These are phyloP conservation scores for Haliclona indistincta DNA, from an alignment of 37 sponge, comb jelly and placozoan species.

Conservation along the genomic window DNA sequence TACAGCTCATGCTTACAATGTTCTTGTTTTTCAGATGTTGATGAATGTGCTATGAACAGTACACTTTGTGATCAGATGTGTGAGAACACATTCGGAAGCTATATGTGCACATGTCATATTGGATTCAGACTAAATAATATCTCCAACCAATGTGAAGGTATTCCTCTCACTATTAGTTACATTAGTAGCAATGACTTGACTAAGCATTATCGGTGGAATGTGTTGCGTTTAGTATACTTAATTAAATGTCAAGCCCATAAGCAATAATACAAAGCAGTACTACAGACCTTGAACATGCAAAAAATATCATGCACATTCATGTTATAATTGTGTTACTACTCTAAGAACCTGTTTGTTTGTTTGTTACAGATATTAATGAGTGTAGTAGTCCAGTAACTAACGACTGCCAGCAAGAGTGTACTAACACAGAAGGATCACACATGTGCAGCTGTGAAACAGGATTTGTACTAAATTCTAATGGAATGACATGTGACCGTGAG, in stretches of 20 bases:
- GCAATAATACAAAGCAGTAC: not conserved
- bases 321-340: too few species aligned
- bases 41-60: constrained; percentile 19
- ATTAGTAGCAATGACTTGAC: too few species aligned
- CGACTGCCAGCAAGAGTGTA: constrained; percentile 8
- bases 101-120: not conserved
- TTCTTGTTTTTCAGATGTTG: constrained; percentile 19
- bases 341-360: too few species aligned
- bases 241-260: not conserved
- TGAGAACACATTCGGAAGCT: constrained; percentile 24
- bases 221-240: too few species aligned
- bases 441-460: constrained; percentile 22
- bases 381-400: not conserved
- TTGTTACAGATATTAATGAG: constrained; percentile 22
- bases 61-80: constrained; percentile 18
- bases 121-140: constrained; percentile 12
- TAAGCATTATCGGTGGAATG: too few species aligned
- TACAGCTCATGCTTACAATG: too few species aligned
- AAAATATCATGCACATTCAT: not conserved
- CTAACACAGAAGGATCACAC: constrained; percentile 25
- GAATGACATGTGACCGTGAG: constrained; percentile 21
- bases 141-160: constrained; percentile 13
- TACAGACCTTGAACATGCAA: not conserved
- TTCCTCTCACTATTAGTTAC: too few species aligned
- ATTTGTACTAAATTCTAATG: constrained; percentile 4